Evolutionary conservation across 2,113 vertebrate genomes (phyloP), one percentile per base, ranked within the genome.

Genomic region (Baryphthengus martii): DNA sequence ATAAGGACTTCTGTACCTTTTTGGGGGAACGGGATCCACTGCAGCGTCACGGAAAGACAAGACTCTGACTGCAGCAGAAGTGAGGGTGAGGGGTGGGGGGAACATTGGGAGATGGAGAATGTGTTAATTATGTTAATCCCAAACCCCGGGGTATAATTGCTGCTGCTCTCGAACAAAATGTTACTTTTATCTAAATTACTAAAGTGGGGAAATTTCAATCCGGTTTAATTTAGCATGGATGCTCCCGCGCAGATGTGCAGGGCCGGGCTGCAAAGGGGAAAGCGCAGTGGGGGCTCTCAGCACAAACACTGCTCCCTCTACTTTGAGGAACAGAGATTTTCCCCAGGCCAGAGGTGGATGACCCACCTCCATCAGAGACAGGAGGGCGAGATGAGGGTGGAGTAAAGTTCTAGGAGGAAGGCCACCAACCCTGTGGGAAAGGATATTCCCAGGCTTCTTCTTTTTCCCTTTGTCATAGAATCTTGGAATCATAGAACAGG

Each of bases 151-250:
- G 97, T 95, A 74, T 97, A 98, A 98, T 97, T 97, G 97, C 97
- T 93, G 96, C 95, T 89, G 96, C 97, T 98, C 97, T 98, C 97
- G 95, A 97, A 98, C 97, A 98, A 98, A 98, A 98, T 96, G 97
- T 97, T 98, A 97, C 97, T 98, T 98, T 98, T 96, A 97, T 97
- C 97, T 96, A 95, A 97, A 98, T 97, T 93, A 89, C 97, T 96
- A 94, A 95, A 98, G 97, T 96, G 96, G 96, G 96, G 94, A 90
- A 94, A 97, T 96, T 87, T 89, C 95, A 76, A 97, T 96, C 93
- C 45, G 19, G 93, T 94, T 95, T 90, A 87, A 97, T 97, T 97
- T 85, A 87, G 96, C 91, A 50, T 94, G 73, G 95, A 90, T 89
- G 93, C 96, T 96, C 83, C 90, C 37, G 21, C 96, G 89, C 91